Percentiles rank a stretch among this genome's conserved stretches.
Conservation (phyloP, 2,888 invertebrate species). For the Stenurella melanura region DNA sequence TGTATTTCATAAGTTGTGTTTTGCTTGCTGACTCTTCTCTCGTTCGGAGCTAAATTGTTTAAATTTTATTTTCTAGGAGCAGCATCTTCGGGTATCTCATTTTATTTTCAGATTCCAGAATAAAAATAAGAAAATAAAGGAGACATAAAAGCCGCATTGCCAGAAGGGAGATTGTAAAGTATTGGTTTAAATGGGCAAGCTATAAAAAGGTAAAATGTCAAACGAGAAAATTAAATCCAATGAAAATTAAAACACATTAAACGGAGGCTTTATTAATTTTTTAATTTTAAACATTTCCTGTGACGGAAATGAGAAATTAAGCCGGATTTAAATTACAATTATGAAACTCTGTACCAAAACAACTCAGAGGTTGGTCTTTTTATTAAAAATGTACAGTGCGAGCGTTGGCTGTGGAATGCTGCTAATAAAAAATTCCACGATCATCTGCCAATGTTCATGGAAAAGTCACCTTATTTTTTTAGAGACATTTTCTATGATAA, state of each 20-base stretch:
- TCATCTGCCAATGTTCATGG: no score
- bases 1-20: conserved; percentile 1
- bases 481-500: no score
- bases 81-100: background rate
- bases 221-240: background rate
- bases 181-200: background rate
- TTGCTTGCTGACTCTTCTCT: background rate
- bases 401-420: no score
- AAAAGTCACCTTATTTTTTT: no score
- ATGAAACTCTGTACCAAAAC: background rate
- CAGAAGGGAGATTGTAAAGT: background rate
- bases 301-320: background rate
- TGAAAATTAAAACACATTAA: background rate
- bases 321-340: background rate
- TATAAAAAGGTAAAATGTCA: background rate
- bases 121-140: conserved; percentile 5
- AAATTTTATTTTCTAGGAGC: conserved; percentile 3
- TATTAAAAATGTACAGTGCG: background rate
- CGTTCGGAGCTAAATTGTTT: background rate
- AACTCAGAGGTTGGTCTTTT: background rate
- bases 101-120: background rate
- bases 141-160: conserved; percentile 7
- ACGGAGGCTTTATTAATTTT: background rate
- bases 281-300: background rate
- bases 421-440: no score